Evolutionary conservation across 2,113 vertebrate genomes (phyloP), one percentile per base, ranked within the genome.

Genomic region (Ranitomeya variabilis): DNA sequence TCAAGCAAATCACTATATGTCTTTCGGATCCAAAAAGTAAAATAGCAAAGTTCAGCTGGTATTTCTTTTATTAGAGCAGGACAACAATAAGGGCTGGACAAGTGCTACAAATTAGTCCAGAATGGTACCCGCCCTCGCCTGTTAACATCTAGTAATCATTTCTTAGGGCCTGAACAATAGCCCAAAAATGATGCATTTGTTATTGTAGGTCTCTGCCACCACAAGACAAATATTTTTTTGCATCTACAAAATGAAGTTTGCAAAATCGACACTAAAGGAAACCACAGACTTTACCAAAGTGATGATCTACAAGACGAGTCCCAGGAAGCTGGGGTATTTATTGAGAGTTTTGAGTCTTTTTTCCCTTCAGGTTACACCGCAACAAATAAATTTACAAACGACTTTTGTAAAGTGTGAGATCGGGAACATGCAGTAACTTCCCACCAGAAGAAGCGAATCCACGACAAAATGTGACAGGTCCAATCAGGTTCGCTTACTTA

Each of bases 191-290:
- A 37, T 62, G 13, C n/a, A 6, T 62, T 62, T 81, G 80, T 81
- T 81, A 81, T 64, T 81, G 26, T 64, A 64, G 10, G 54, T 14
- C 26, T 60, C 80, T 23, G 6, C 18, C 59, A 83, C 60, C 60
- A 64, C 80, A 51, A 51, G 45, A 23, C 62, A 67, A 45, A 45
- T 21, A 16, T 12, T 54, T 83, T 83, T 71, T 67, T 81, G 62
- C 54, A 51, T 86, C 12, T 79, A 82, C 26, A 59, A 87, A 80
- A 26, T 26, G 73, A 87, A 87, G 23, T 62, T 52, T 88, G 67
- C 80, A 83, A 51, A 88, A 52, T 62, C 12, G 16, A n/a, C 78
- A 87, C 55, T 57, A 83, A 52, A 83, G 55, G 67, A 88, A 88
- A 76, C 80, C 80, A 16, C 69, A 83, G 13, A 26, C 52, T 54